A percentile compares a stretch with the other conserved stretches of the same genome.
These are phyloP conservation scores for Malachius bipustulatus DNA, from an alignment of 2,888 invertebrate genomes.

Conservation along the genomic window DNA sequence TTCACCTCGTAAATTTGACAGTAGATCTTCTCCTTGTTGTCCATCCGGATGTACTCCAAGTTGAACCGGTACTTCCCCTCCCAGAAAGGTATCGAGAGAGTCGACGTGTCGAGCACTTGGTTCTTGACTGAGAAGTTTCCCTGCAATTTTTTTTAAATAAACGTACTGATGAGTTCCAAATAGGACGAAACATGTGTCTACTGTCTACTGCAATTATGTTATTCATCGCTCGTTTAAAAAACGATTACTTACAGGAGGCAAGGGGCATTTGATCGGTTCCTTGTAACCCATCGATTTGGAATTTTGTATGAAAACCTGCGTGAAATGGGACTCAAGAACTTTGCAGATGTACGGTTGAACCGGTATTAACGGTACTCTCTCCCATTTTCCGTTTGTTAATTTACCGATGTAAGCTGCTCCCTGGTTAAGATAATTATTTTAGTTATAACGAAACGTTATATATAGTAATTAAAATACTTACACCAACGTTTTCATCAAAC, in stretches of 20 bases:
- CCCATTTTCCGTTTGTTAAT: conserved; percentile 10
- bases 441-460: too few species aligned
- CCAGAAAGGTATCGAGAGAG: conserved; percentile 10
- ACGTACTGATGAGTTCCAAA: too few species aligned
- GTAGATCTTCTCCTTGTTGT: conserved; percentile 5
- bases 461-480: too few species aligned
- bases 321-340: conserved; percentile 6
- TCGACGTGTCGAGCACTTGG: conserved; percentile 18
- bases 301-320: conserved; percentile 9
- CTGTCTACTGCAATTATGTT: too few species aligned
- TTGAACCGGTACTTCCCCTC: conserved; percentile 10
- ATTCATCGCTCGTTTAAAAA: too few species aligned
- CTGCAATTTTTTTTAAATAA: too few species aligned
- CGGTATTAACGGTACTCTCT: conserved; percentile 6
- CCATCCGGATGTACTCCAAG: not conserved
- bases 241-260: conserved; percentile 11
- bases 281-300: conserved; percentile 5
- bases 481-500: conserved; percentile 11
- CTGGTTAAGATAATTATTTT: too few species aligned
- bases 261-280: conserved; percentile 11
- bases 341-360: conserved; percentile 9
- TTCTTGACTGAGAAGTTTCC: conserved; percentile 11
- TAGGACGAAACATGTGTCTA: too few species aligned
- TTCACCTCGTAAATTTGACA: conserved; percentile 4
- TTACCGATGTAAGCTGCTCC: conserved; percentile 6